phyloP scores from a whole-genome alignment of 2,113 vertebrate species.

The Psittacula cyanocephala region DNA sequence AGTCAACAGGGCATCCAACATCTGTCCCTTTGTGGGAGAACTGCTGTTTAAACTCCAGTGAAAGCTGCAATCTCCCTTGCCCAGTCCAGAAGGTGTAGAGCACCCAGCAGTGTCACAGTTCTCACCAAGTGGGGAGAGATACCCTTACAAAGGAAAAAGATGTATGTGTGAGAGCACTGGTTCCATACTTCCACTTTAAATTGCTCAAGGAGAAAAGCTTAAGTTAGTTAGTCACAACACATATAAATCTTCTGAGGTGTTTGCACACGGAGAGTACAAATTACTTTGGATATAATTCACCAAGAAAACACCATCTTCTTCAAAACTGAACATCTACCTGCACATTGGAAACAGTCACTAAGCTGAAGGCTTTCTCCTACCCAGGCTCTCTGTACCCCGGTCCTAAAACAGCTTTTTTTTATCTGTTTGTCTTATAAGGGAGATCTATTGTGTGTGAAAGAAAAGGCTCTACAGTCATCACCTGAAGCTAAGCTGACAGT shows the following conservation, averaged over 20 bases:
- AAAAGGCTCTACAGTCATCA: background rate
- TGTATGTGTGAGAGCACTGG: accelerated
- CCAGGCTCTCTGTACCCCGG: background rate
- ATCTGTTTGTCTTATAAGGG: background rate
- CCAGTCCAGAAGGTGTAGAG: background rate
- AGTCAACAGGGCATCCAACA: background rate
- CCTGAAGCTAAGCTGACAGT: background rate
- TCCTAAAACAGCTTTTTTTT: background rate
- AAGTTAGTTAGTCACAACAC: background rate
- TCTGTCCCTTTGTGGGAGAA: background rate
- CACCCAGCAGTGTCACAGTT: background rate
- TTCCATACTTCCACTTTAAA: background rate
- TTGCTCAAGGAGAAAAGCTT: background rate
- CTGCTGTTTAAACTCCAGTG: background rate
- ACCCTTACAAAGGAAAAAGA: background rate
- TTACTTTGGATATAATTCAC: background rate
- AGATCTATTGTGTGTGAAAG: background rate
- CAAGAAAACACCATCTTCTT: background rate
- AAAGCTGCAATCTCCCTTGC: background rate
- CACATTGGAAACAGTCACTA: background rate
- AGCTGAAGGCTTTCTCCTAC: background rate
- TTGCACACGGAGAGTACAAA: background rate
- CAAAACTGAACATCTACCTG: background rate
- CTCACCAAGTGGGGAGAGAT: background rate
- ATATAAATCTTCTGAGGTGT: background rate